These are phyloP conservation scores for Eulemur coronatus DNA, from an alignment of 2,797 vertebrate species.

Conservation along the genomic window DNA sequence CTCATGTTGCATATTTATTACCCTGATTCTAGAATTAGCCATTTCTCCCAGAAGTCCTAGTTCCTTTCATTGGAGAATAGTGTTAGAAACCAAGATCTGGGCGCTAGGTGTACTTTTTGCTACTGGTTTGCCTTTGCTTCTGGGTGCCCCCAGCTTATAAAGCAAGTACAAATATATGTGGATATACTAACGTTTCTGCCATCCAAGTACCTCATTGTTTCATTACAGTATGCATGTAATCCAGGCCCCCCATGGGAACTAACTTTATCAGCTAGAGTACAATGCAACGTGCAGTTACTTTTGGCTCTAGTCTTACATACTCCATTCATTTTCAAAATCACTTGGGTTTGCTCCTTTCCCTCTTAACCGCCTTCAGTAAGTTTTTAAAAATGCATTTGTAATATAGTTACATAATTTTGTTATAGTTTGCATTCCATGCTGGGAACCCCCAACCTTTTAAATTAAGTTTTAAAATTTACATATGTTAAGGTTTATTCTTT, in stretches of 20 bases:
- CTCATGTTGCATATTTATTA: neutral
- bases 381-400: neutral
- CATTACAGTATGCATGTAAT: neutral
- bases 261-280: neutral
- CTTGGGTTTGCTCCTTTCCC: neutral
- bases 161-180: neutral
- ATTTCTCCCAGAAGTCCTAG: neutral
- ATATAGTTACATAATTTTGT: neutral
- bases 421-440: no score
- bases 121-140: neutral
- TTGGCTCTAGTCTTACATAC: neutral
- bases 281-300: neutral
- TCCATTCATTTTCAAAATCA: neutral
- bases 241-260: no score
- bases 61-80: neutral
- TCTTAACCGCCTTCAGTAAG: neutral
- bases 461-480: no score
- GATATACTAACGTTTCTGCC: neutral
- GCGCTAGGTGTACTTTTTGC: neutral
- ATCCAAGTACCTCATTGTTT: neutral
- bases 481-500: no score
- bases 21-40: neutral
- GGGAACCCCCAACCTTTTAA: no score
- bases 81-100: no score
- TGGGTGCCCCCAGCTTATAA: neutral